Base-by-base conservation (phyloP, 2,888 invertebrate genomes). In the Pollenia angustigena region DNA sequence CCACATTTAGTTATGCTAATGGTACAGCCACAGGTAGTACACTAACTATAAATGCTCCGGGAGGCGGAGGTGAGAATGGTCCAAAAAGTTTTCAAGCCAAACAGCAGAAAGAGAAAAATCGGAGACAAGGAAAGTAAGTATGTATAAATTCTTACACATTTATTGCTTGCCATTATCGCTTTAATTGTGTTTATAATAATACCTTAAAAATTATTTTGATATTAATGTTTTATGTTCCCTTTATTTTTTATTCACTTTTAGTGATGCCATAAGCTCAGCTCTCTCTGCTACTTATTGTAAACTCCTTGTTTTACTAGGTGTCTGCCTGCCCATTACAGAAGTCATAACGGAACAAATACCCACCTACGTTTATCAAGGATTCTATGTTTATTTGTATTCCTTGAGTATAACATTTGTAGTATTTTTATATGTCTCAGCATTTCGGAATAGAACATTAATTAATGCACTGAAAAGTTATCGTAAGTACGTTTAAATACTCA, bases 271-370 rank as follows among this genome's bases (percentile, higher is more conserved):
- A 84, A 96, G 96, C 88, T 95, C 95, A 83, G 95, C 96, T 7
- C 93, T 97, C 60, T 97, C 97, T 56, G 97, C 97, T 3, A 94
- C 98, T 44, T 98, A 98, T 93, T 97, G 96, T 79, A 97, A 98
- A 92, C 94, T 98, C 14, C 93, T 98, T 83, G 97, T 98, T 14
- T 96, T 98, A 7, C 94, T 97, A 88, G 97, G 97, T 10, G 95
- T 97, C 54, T 97, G 97, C 16, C 96, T 98, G 90, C 98, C 98
- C 4, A 95, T 98, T 85, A 97, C 98, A 4, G 97, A 98, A 94
- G 96, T 97, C 72, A 96, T 97, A 87, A 96, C 97, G 4, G 95
- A 95, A 68, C 95, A 96, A 90, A 96, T 97, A 40, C 96, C 96
- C 18, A 95, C 95, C 46, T 95, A 95, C 81, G 96, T 96, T 91